phyloP scores from a whole-genome alignment of 2,888 invertebrate genomes.

The Ormia ochracea region DNA sequence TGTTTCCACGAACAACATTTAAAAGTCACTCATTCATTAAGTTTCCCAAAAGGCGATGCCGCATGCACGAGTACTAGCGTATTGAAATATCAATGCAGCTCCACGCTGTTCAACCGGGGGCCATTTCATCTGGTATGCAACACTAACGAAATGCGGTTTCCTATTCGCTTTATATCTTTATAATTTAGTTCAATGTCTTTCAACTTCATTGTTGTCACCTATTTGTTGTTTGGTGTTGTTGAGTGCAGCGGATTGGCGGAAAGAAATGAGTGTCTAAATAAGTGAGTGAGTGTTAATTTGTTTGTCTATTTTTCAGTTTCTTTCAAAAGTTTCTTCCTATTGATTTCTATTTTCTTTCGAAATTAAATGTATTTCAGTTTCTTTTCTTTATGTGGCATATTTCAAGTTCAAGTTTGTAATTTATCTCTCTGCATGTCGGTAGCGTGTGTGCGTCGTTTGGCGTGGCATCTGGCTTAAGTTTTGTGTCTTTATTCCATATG shows the following conservation, averaged over 20 bases:
- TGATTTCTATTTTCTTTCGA: slow-evolving; percentile 32
- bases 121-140: slow-evolving; percentile 24
- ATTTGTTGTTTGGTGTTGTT: slow-evolving; percentile 7
- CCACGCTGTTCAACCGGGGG: slow-evolving; percentile 7
- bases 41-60: not conserved
- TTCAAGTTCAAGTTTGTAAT: slow-evolving; percentile 63
- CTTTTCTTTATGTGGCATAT: slow-evolving; percentile 20
- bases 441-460: slow-evolving; percentile 19
- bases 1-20: not conserved
- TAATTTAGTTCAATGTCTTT: slow-evolving; percentile 42
- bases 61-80: too few species aligned
- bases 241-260: not conserved
- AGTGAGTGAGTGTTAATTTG: slow-evolving; percentile 22
- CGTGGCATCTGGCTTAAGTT: slow-evolving; percentile 6
- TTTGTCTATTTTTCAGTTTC: not conserved
- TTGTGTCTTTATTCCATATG: not conserved
- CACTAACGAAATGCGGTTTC: not conserved
- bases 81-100: not conserved
- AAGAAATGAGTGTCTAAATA: slow-evolving; percentile 8
- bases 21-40: not conserved
- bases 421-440: slow-evolving; percentile 56
- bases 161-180: not conserved
- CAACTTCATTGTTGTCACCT: slow-evolving; percentile 56
- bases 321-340: slow-evolving; percentile 18
- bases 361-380: slow-evolving; percentile 27